A percentile compares a stretch with the other conserved stretches of the same genome.
These are phyloP conservation scores for Lathamus discolor DNA, from an alignment of 2,113 vertebrate species.

Conservation along the genomic window DNA sequence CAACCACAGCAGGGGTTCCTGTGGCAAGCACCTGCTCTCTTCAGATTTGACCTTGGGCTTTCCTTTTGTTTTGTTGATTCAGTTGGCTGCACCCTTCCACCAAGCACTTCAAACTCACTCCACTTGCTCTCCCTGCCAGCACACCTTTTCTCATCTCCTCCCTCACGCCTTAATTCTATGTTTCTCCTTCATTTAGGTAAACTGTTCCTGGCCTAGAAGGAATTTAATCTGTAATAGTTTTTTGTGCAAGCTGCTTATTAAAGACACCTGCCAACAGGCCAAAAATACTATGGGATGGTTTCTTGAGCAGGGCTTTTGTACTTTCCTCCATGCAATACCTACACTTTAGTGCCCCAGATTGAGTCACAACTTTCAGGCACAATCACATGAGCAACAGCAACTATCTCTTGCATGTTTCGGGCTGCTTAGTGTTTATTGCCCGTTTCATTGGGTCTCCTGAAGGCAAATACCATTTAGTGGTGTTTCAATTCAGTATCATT, in stretches of 20 bases:
- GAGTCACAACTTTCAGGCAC: background rate
- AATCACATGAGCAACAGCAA: background rate
- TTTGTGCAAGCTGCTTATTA: background rate
- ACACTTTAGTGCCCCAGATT: background rate
- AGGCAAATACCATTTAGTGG: background rate
- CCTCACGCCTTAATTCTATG: background rate
- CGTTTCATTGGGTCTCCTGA: background rate
- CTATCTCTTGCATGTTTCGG: background rate
- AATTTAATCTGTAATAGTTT: background rate
- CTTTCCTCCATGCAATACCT: background rate
- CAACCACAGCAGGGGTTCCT: background rate
- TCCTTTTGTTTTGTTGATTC: background rate
- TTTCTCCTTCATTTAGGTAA: background rate
- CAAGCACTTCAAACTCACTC: background rate
- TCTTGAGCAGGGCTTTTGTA: background rate
- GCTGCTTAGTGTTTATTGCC: background rate
- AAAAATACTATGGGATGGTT: background rate
- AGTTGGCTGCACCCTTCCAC: background rate
- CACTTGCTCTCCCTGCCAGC: background rate
- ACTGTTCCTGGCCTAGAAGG: background rate
- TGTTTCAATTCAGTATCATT: background rate
- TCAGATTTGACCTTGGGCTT: background rate
- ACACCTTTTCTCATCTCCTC: background rate
- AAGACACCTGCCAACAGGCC: background rate
- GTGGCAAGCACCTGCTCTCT: background rate